Evolutionary conservation across 2,797 vertebrate genomes (phyloP).

Genomic region (Danio albolineatus): DNA sequence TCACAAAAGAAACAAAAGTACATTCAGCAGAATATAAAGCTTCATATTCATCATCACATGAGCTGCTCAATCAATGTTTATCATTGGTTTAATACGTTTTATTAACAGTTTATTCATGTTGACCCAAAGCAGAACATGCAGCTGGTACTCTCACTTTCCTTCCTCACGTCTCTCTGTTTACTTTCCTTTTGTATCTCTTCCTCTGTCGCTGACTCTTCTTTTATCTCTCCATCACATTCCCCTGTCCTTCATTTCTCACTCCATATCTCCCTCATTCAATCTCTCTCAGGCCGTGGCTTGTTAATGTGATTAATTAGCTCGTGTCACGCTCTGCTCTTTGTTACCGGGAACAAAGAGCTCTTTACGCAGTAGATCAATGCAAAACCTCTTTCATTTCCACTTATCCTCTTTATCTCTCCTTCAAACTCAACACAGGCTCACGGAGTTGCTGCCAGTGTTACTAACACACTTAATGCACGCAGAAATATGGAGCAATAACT

Average conservation of each 20-base stretch:
- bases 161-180: neutral
- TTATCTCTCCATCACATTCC: conserved; percentile 29
- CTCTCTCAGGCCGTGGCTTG: conserved; percentile 16
- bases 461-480: neutral
- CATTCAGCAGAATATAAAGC: neutral
- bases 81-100: neutral
- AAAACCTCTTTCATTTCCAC: conserved; percentile 13
- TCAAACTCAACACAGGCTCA: conserved; percentile 16
- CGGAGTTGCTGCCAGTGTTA: neutral
- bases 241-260: conserved; percentile 12
- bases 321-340: conserved; percentile 39
- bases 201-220: neutral
- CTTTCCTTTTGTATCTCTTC: neutral
- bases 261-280: conserved; percentile 16
- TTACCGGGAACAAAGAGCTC: conserved; percentile 29
- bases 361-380: conserved; percentile 27
- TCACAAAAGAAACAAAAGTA: neutral
- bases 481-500: neutral
- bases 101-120: conserved; percentile 33
- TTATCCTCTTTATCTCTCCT: neutral
- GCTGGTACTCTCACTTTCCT: neutral
- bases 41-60: too few relatives aligned
- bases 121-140: neutral
- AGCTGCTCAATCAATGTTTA: conserved; percentile 1
- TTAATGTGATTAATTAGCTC: conserved; percentile 39